These are phyloP conservation scores for Hydra vulgaris DNA, from an alignment of 30 jellyfish, hydroid and myxozoan species.

Conservation along the genomic window DNA sequence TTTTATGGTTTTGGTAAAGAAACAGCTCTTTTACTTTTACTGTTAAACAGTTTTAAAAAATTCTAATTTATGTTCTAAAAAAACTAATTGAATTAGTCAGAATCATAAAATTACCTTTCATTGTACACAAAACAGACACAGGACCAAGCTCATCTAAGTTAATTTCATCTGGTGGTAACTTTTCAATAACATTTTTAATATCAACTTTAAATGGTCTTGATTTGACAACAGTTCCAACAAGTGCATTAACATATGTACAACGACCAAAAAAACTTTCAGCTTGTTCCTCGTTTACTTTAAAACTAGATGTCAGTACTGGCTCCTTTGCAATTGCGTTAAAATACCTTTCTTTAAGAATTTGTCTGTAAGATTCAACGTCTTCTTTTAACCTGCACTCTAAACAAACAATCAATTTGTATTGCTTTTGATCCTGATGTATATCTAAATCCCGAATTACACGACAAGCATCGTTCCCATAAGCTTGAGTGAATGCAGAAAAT, in stretches of 20 bases:
- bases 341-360: slow-evolving; percentile 45
- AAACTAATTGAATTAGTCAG: background rate
- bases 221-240: slow-evolving; percentile 25
- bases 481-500: slow-evolving; percentile 51
- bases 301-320: slow-evolving; percentile 27
- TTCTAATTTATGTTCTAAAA: too few relatives aligned
- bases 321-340: slow-evolving; percentile 49
- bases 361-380: slow-evolving; percentile 55
- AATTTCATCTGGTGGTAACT: slow-evolving; percentile 8
- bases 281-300: slow-evolving; percentile 11
- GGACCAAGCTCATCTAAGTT: slow-evolving; percentile 38
- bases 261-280: slow-evolving; percentile 6
- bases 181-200: background rate
- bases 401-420: slow-evolving; percentile 35
- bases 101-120: slow-evolving; percentile 51
- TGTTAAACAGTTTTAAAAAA: too few relatives aligned
- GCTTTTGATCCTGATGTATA: slow-evolving; percentile 17
- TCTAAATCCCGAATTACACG: slow-evolving; percentile 70
- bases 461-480: slow-evolving; percentile 47
- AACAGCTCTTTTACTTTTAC: too few relatives aligned
- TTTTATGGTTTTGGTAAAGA: too few relatives aligned
- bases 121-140: slow-evolving; percentile 43
- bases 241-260: slow-evolving; percentile 59
- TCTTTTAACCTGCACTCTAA: slow-evolving; percentile 55
- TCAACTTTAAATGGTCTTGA: slow-evolving; percentile 15